phyloP scores from a whole-genome alignment of 2,797 vertebrate species.

The Epinephelus awoara region DNA sequence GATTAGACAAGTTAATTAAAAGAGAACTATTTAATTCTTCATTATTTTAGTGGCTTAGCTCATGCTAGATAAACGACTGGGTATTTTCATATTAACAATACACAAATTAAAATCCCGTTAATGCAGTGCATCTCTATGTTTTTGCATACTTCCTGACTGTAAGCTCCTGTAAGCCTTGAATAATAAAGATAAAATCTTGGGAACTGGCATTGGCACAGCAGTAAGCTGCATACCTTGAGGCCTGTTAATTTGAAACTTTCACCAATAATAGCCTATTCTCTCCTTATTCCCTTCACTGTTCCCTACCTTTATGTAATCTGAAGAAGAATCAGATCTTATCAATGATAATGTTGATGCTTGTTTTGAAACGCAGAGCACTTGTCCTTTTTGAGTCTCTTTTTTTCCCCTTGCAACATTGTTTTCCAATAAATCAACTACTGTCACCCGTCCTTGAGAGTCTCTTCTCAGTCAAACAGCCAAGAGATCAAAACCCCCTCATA shows the following conservation, averaged over 20 bases:
- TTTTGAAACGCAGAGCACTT: neutral
- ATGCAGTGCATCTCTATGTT: conserved; percentile 7
- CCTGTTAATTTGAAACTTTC: conserved; percentile 8
- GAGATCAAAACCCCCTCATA: conserved; percentile 47
- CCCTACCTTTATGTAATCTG: neutral
- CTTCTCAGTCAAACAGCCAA: conserved; percentile 45
- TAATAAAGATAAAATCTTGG: conserved; percentile 18
- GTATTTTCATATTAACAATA: conserved; percentile 16
- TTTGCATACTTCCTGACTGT: conserved; percentile 18
- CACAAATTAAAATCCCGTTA: conserved; percentile 28
- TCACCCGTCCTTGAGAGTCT: conserved; percentile 42
- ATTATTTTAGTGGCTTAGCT: conserved; percentile 20
- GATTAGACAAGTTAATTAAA: conserved; percentile 25
- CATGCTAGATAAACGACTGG: neutral
- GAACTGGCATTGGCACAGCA: conserved; percentile 6
- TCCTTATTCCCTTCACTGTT: neutral
- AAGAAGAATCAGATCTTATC: conserved; percentile 12
- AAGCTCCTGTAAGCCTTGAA: conserved; percentile 22
- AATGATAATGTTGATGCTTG: conserved; percentile 1
- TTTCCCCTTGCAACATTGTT: conserved; percentile 10
- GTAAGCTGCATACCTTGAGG: conserved; percentile 17
- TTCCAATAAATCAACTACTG: conserved; percentile 39
- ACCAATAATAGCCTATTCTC: conserved; percentile 5
- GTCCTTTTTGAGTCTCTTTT: conserved; percentile 7
- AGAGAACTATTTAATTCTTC: neutral